Conservation (phyloP, 2,888 invertebrate species). For the Erebia palarica region DNA sequence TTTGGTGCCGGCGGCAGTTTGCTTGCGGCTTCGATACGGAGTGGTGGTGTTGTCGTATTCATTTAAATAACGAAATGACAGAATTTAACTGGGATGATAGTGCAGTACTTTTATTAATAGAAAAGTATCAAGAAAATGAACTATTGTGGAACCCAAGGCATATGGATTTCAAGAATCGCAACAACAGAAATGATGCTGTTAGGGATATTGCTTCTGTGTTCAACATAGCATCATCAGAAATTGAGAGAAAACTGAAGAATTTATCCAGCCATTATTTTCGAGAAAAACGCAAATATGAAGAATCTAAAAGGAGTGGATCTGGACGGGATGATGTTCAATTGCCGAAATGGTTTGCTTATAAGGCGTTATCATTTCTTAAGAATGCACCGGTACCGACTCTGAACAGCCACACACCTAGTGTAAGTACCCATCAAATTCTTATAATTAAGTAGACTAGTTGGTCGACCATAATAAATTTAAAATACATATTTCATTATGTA, state of each 20-base stretch:
- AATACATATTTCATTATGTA: too few species aligned
- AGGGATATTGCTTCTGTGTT: constrained; percentile 44
- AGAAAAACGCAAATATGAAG: constrained; percentile 41
- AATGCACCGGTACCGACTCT: background rate
- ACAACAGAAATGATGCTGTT: constrained; percentile 44
- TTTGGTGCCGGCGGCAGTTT: too few species aligned
- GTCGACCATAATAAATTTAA: too few species aligned
- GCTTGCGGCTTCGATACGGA: too few species aligned
- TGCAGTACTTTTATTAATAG: constrained; percentile 45
- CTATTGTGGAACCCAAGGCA: constrained; percentile 41
- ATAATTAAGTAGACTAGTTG: background rate
- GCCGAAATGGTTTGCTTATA: constrained; percentile 9
- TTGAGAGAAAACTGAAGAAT: constrained; percentile 34
- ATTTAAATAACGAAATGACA: background rate
- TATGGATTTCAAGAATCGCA: constrained; percentile 43
- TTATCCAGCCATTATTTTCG: constrained; percentile 5
- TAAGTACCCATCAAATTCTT: background rate
- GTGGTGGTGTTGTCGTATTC: too few species aligned
- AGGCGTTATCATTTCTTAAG: background rate
- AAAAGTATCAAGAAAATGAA: constrained; percentile 44
- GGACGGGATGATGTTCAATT: constrained; percentile 18
- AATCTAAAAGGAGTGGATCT: constrained; percentile 32
- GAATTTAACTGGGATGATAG: constrained; percentile 43
- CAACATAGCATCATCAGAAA: constrained; percentile 43
- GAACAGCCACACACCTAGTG: background rate